Conservation (phyloP, 2,797 vertebrate genomes). For the Gallinago nigripennis region DNA sequence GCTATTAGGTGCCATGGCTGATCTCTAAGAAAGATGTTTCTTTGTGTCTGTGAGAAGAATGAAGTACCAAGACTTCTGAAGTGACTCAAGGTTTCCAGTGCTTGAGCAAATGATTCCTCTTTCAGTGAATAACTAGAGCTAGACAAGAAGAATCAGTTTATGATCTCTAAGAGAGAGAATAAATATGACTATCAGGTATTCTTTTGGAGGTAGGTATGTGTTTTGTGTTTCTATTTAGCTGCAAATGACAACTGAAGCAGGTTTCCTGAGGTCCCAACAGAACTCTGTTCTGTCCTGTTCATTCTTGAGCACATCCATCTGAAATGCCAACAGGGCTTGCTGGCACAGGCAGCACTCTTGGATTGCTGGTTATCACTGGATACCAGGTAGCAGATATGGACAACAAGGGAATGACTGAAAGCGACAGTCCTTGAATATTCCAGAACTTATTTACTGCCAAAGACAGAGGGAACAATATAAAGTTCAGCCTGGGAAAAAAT, state of each 20-base stretch:
- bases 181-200: not conserved
- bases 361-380: constrained; percentile 17
- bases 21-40: not conserved
- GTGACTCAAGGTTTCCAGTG: not conserved
- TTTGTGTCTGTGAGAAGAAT: not conserved
- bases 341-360: not conserved
- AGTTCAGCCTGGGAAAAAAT: not conserved
- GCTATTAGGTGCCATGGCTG: not conserved
- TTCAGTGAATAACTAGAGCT: not conserved
- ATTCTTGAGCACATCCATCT: not conserved
- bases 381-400: constrained; percentile 34
- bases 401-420: constrained; percentile 21
- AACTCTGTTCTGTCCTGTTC: not conserved
- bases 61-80: not conserved
- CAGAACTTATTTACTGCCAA: constrained; percentile 5
- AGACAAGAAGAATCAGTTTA: not conserved
- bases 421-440: not conserved
- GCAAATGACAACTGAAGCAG: not conserved
- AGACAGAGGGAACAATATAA: not conserved
- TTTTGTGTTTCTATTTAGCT: constrained; percentile 6
- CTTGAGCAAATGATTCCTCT: not conserved
- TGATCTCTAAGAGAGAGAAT: not conserved
- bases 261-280: constrained; percentile 12
- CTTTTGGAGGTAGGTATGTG: not conserved
- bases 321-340: not conserved